Base-by-base conservation (phyloP, 2,888 invertebrate genomes). In the Pyrochroa serraticornis region DNA sequence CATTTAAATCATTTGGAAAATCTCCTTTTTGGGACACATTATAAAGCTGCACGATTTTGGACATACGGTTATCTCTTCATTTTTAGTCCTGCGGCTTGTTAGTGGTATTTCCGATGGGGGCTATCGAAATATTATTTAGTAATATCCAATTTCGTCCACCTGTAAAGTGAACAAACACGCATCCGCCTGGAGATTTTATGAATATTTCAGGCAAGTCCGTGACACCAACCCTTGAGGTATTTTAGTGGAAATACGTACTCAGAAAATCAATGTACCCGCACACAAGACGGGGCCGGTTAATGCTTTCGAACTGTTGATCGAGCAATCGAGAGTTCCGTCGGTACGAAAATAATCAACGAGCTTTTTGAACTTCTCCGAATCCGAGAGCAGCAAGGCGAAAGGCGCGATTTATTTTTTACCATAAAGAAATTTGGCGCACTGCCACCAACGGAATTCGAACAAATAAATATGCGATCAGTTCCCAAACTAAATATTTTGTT, bases 61-160 rank as follows among this genome's bases (percentile, higher is more conserved):
- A 22, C 2, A n/a, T 3, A 35, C 36, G 10, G 3, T 10, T 6
- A 3, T 10, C 36, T 3, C 6, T 6, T 6, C n/a, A 35, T 35
- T 35, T 10, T 35, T 35, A 35, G 2, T 10, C 6, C 10, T 10
- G 9, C 10, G 10, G n/a, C 36, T 35, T 6, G 36, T 35, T 35
- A n/a, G 10, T 35, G 10, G 36, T 35, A 1, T 14, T 39, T 39
- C 14, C 30, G 30, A 6, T 22, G 10, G 14, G 31, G 31, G 44
- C 10, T 54, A 54, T 46, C 30, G 41, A 9, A 35, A 22, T 42
- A 54, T 54, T 36, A 54, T 47, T 54, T 47, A 54, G 41, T 54
- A 42, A 54, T 48, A 42, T 36, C 47, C 42, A 54, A 54, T 54
- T 54, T 48, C 47, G 42, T 42, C 54, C 47, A 54, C 47, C 47